phyloP scores from a whole-genome alignment of 2,113 vertebrate species.

The Rhadina sibilatrix region DNA sequence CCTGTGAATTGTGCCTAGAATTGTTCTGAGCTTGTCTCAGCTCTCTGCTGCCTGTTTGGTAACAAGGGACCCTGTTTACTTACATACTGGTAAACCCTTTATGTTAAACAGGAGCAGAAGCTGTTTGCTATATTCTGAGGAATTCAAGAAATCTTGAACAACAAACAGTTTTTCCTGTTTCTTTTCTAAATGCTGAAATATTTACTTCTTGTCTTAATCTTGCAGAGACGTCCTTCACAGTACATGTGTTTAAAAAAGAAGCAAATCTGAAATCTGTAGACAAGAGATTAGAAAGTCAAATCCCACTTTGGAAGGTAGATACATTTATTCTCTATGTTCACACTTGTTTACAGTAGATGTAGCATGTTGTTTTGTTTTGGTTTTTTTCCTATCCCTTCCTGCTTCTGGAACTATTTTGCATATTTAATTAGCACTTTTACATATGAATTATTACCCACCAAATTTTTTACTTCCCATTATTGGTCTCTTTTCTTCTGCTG shows the following conservation, averaged over 20 bases:
- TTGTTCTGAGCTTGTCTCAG: not conserved
- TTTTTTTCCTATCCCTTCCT: not conserved
- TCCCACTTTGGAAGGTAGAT: not conserved
- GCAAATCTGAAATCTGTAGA: not conserved
- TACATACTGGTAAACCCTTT: not conserved
- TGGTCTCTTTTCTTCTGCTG: not conserved
- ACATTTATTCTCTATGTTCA: not conserved
- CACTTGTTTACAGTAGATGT: not conserved
- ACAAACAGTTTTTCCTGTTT: not conserved
- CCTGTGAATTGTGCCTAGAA: not conserved
- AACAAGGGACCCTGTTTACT: not conserved
- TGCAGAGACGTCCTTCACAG: not conserved
- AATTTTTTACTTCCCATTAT: not conserved
- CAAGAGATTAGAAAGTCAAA: not conserved
- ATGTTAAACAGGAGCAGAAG: not conserved
- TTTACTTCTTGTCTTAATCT: conserved; percentile 14
- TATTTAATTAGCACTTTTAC: not conserved
- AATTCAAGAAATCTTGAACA: not conserved
- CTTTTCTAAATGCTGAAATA: not conserved
- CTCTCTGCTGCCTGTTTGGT: not conserved
- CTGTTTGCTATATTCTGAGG: not conserved
- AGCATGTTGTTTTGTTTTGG: not conserved
- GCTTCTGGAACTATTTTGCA: not conserved
- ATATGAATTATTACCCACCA: not conserved
- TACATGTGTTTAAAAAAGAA: not conserved